These are phyloP conservation scores for Enteromius treurensis DNA, from an alignment of 2,797 vertebrate species.

Conservation along the genomic window DNA sequence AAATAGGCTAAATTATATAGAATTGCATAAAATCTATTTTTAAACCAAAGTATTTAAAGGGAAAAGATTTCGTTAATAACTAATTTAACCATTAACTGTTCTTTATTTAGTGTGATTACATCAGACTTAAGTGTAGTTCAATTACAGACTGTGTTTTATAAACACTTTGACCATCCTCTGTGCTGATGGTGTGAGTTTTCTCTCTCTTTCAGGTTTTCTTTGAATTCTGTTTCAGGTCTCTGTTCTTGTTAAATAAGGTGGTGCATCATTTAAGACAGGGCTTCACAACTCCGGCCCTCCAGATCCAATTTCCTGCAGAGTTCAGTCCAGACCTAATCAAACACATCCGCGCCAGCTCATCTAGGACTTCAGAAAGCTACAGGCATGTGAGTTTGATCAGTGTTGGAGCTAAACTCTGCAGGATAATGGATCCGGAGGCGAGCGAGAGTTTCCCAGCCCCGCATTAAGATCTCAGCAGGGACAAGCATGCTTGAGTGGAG, in stretches of 20 bases:
- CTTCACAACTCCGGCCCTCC: neutral
- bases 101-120: neutral
- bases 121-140: neutral
- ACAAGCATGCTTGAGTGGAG: neutral
- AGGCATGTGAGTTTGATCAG: neutral
- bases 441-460: neutral
- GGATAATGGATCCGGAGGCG: neutral
- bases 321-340: neutral
- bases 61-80: too few species aligned
- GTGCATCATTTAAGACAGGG: neutral
- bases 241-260: neutral
- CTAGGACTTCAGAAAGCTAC: neutral
- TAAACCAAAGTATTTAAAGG: too few species aligned
- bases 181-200: neutral
- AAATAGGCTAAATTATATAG: neutral
- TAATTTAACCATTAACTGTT: too few species aligned
- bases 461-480: neutral
- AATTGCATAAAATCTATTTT: neutral
- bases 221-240: neutral
- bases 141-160: neutral
- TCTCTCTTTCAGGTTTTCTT: neutral
- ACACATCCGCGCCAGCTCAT: neutral
- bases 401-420: neutral
- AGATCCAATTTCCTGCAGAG: neutral
- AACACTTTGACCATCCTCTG: neutral